These are phyloP conservation scores for Gastracanthus pulcherrimus DNA, from an alignment of 2,888 invertebrate species.

Conservation along the genomic window DNA sequence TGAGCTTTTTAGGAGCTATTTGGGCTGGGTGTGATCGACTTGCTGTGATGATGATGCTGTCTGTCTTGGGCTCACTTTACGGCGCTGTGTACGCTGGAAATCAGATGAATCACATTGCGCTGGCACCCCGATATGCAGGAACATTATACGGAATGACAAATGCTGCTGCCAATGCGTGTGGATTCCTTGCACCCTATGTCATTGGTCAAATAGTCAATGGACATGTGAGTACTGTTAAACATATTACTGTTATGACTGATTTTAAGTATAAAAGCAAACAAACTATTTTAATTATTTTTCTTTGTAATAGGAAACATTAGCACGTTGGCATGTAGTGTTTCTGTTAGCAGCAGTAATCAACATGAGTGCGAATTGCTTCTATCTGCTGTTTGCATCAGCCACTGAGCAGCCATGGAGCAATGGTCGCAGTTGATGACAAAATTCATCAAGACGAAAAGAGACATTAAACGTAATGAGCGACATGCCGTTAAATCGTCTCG, in stretches of 20 bases:
- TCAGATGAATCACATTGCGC: slow-evolving; percentile 91
- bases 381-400: slow-evolving; percentile 88
- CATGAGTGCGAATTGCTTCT: slow-evolving; percentile 86
- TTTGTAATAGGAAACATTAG: slow-evolving; percentile 82
- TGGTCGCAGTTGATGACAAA: slow-evolving; percentile 73
- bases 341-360: slow-evolving; percentile 89
- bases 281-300: background rate
- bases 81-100: slow-evolving; percentile 89
- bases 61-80: slow-evolving; percentile 85
- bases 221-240: slow-evolving; percentile 79
- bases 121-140: slow-evolving; percentile 90
- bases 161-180: slow-evolving; percentile 89
- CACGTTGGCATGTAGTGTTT: slow-evolving; percentile 88
- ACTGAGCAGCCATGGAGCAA: slow-evolving; percentile 85
- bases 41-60: slow-evolving; percentile 85
- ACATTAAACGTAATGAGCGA: slow-evolving; percentile 64
- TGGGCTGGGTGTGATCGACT: slow-evolving; percentile 88
- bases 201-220: slow-evolving; percentile 86
- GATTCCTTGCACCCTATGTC: slow-evolving; percentile 89
- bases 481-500: slow-evolving; percentile 67
- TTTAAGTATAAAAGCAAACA: background rate
- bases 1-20: slow-evolving; percentile 88
- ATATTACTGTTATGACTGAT: too few relatives aligned
- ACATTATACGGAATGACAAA: slow-evolving; percentile 92
- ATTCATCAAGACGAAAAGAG: slow-evolving; percentile 62